Conservation (phyloP, 2,888 invertebrate genomes). For the Diadegma fenestrale region DNA sequence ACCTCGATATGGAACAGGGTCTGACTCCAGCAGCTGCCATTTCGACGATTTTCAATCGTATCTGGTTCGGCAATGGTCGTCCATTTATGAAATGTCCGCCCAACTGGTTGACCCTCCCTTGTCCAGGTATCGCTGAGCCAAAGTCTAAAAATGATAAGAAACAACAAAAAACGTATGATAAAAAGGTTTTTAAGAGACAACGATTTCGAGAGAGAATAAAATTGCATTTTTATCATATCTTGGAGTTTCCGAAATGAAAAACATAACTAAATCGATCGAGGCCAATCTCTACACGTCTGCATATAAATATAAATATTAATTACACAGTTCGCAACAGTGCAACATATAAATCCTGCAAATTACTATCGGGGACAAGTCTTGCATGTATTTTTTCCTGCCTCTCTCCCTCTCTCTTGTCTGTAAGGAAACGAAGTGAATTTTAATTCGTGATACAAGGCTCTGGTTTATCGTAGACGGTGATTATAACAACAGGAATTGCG, state of each 20-base stretch:
- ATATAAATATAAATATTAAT: slow-evolving; percentile 3
- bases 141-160: slow-evolving; percentile 76
- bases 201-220: neutral
- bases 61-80: slow-evolving; percentile 97
- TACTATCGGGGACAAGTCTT: neutral
- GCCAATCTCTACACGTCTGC: neutral
- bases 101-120: slow-evolving; percentile 98
- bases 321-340: neutral
- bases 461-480: slow-evolving; percentile 50
- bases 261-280: neutral
- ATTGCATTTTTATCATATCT: neutral
- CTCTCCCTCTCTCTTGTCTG: slow-evolving; percentile 12
- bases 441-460: slow-evolving; percentile 35
- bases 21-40: slow-evolving; percentile 98
- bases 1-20: slow-evolving; percentile 96
- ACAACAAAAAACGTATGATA: neutral
- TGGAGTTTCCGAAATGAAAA: neutral
- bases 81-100: slow-evolving; percentile 99
- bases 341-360: slow-evolving; percentile 1
- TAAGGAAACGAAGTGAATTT: slow-evolving; percentile 26
- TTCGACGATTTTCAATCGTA: slow-evolving; percentile 97
- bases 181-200: neutral
- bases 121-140: slow-evolving; percentile 88
- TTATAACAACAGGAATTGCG: slow-evolving; percentile 9
- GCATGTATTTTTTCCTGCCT: neutral